A percentile compares a stretch with the other conserved stretches of the same genome.
phyloP scores from a whole-genome alignment of 2,797 vertebrate species.

The Trachops cirrhosus region DNA sequence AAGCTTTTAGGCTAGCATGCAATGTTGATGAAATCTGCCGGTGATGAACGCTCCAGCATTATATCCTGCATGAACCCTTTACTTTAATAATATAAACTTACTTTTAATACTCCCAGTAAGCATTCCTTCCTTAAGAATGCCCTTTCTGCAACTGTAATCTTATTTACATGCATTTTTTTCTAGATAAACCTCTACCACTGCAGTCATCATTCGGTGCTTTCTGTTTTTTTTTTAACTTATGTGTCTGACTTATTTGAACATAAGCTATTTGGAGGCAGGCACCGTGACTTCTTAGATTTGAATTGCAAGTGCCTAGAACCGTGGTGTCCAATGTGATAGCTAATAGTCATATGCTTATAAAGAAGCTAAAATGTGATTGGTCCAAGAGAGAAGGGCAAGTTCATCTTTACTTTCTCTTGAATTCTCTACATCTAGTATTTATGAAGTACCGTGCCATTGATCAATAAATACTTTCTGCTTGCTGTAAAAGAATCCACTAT shows the following conservation, averaged over 20 bases:
- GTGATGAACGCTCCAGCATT: background rate
- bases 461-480: background rate
- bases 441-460: background rate
- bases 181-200: background rate
- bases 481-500: background rate
- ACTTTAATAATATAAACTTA: background rate
- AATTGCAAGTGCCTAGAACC: background rate
- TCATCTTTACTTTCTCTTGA: background rate
- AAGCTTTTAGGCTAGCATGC: background rate
- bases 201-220: background rate
- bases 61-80: background rate
- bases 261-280: background rate
- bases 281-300: background rate
- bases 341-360: background rate
- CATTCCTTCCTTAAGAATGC: background rate
- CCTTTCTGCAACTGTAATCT: background rate
- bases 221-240: background rate
- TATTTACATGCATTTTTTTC: background rate
- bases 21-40: background rate
- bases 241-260: background rate
- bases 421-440: background rate
- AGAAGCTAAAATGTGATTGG: background rate
- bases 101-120: background rate
- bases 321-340: background rate
- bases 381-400: background rate